phyloP scores from a whole-genome alignment of 2,113 vertebrate species.

The Triplophysa tibetana region DNA sequence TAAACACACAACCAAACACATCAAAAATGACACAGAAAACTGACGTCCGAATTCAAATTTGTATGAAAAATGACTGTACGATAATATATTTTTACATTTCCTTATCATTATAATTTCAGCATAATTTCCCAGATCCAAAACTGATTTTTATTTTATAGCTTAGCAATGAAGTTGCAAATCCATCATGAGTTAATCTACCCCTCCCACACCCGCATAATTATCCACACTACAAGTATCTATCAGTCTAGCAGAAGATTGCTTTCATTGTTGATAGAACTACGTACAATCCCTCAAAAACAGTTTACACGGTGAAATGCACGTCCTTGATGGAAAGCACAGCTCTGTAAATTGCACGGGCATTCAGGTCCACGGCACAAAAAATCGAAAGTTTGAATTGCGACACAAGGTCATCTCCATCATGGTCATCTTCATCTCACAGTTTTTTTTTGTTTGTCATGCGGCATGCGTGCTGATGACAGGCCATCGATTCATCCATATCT shows the following conservation, averaged over 20 bases:
- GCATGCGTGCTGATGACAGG: constrained; percentile 53
- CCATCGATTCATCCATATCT: constrained; percentile 66
- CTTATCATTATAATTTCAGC: no score
- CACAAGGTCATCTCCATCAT: constrained; percentile 66
- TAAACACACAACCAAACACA: no score
- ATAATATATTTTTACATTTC: no score
- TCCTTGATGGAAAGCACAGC: constrained; percentile 4
- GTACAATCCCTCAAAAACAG: neutral
- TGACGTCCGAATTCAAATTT: no score
- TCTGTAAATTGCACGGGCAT: constrained; percentile 34
- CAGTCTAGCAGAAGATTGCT: constrained; percentile 17
- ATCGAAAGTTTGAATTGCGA: constrained; percentile 43
- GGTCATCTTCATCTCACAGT: constrained; percentile 58
- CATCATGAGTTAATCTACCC: neutral
- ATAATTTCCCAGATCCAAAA: no score
- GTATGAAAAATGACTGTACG: no score
- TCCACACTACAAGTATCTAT: neutral
- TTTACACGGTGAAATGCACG: constrained; percentile 24
- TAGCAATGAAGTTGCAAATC: constrained; percentile 14
- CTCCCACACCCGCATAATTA: neutral
- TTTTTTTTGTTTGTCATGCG: constrained; percentile 47
- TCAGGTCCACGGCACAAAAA: constrained; percentile 22
- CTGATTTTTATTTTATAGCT: neutral
- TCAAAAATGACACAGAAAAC: no score
- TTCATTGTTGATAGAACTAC: constrained; percentile 14